Evolutionary conservation across 2,888 invertebrate genomes (phyloP), one percentile per base, ranked within the genome.

Genomic region (Acleris cristana): DNA sequence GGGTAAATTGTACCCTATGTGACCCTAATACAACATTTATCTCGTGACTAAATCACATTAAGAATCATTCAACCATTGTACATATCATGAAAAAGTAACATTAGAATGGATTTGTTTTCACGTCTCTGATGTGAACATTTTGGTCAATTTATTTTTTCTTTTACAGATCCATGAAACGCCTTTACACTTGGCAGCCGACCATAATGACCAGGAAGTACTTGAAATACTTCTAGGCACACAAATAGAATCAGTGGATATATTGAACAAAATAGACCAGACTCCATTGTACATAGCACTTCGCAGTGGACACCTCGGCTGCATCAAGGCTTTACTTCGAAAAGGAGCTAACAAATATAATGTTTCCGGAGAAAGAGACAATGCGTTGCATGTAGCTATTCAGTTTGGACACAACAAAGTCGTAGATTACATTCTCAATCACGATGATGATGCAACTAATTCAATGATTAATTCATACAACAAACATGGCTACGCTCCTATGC

Each of bases 301-400:
- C 23, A 70, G 72, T 54, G 73, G 75, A 12, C 76, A 77, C 30
- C 70, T 76, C 6, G 69, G 74, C 19, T 79, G 78, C 49, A 76
- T 83, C 1, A 65, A 73, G 58, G 69, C 74, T 8, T 71, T 86
- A 23, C 63, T 85, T 21, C 64, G 77, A 2, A 76, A 74, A 63
- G 81, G 79, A 16, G 83, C 80, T 6, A 74, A 78, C 16, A 65
- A 81, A 3, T 70, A 70, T 18, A 65, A 71, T n/a, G 73, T 71
- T 19, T 72, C 79, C 18, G 71, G 74, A 14, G 76, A 76, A 16
- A 74, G 76, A 26, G 72, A 76, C 44, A 93, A 91, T 12, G 86
- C 93, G 65, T 77, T 93, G 54, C 93, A 93, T 72, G 73, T 88
- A 65, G 91, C 93, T 7, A 87, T 90, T 69, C 85, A 81, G 72